Base-by-base conservation (phyloP, 2,888 invertebrate genomes). In the Torymus auratus region DNA sequence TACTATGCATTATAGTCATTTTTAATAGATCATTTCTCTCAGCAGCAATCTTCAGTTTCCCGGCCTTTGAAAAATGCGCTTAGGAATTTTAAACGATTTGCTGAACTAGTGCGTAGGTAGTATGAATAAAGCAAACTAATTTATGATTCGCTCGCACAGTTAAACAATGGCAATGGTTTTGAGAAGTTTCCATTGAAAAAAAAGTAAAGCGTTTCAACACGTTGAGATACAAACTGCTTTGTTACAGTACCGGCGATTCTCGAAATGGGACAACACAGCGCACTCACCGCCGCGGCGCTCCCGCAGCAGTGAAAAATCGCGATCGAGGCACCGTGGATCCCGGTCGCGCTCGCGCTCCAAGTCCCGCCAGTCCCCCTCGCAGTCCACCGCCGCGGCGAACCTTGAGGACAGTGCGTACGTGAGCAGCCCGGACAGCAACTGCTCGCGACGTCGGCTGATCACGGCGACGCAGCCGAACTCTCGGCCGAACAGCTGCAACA, bases 361-460 rank as follows among this genome's bases (percentile, higher is more conserved):
- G 14, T 75, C 5, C 23, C 62, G 15, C 23, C 56, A 41, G 61
- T 17, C 80, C 80, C 5, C 64, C 68, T n/a, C 62, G 61, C 15
- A 52, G 60, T 12, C 78, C 72, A 2, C 15, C n/a, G n/a, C 52
- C n/a, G 74, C 69, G 11, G n/a, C 17, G 13, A 74, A 60, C n/a
- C 55, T 89, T 10, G 90, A 90, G 60, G 97, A 97, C 89, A 96
- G 96, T 0, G 97, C 96, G 0, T 97, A 97, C 87, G 93, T 97
- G 79, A 84, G 79, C 88, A 97, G 96, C 88, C 96, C 96, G 53
- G 96, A 96, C 87, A 96, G 96, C 1, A 91, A 90, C 62, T 91
- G 89, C 0, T 91, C 92, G 0, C 88, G 87, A 12, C 89, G 88
- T 11, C 87, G 84, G 14, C 78, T 89, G 20, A 88, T 93, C 84